phyloP scores from a whole-genome alignment of 2,797 vertebrate genomes.

The Cuniculus paca region DNA sequence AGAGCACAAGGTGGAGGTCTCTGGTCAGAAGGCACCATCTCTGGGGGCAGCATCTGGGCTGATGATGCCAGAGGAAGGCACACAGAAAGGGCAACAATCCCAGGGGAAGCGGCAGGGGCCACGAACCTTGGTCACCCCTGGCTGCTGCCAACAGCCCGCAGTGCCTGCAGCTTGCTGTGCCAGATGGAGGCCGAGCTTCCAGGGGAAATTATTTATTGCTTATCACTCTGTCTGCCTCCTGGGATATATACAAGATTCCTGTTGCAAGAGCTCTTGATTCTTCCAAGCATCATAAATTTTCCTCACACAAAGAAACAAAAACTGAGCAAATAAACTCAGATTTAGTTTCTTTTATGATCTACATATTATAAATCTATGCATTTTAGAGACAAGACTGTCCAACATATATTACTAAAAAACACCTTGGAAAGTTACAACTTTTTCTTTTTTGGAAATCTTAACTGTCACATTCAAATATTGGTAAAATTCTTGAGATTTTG shows the following conservation, averaged over 20 bases:
- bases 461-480: background rate
- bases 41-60: accelerated
- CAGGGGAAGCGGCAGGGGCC: background rate
- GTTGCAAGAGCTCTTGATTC: background rate
- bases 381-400: background rate
- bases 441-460: background rate
- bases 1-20: background rate
- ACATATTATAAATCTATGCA: background rate
- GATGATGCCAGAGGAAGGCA: background rate
- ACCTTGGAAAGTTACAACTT: background rate
- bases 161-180: background rate
- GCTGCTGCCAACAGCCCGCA: accelerated
- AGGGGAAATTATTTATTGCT: background rate
- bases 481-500: background rate
- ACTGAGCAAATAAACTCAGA: background rate
- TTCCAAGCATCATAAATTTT: conserved; percentile 54
- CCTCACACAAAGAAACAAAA: conserved; percentile 54
- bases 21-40: background rate
- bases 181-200: background rate
- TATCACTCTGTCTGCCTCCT: background rate
- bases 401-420: background rate
- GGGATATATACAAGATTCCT: background rate
- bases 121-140: accelerated
- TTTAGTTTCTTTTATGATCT: background rate
- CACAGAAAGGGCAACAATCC: accelerated